These are phyloP conservation scores for Epinephelus moara DNA, from an alignment of 2,113 vertebrate genomes.

Conservation along the genomic window DNA sequence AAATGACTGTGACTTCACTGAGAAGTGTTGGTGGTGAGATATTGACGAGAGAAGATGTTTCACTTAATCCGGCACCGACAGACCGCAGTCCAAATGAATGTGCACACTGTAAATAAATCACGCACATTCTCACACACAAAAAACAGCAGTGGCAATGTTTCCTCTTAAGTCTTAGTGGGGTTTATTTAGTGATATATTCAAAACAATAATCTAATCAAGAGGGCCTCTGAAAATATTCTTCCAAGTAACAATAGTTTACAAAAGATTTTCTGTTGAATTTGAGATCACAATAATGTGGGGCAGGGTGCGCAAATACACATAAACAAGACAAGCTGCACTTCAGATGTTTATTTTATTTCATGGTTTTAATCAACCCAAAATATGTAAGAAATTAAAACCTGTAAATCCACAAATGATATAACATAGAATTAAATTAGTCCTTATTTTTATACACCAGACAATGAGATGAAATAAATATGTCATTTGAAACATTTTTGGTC, in stretches of 20 bases:
- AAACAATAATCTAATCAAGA: constrained; percentile 5
- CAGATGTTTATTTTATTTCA: neutral
- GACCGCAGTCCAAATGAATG: neutral
- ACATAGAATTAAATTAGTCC: neutral
- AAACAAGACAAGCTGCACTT: neutral
- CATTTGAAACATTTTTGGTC: neutral
- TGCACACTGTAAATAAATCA: neutral
- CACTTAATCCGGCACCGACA: neutral
- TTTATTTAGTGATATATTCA: constrained; percentile 12
- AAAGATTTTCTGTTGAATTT: neutral
- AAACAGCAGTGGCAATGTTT: neutral
- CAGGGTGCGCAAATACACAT: neutral
- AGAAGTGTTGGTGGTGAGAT: constrained; percentile 4
- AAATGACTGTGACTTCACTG: constrained; percentile 6
- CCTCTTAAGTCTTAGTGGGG: neutral
- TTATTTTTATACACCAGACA: neutral
- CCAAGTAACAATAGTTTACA: neutral
- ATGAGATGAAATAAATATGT: neutral
- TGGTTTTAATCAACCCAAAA: neutral
- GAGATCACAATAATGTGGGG: neutral
- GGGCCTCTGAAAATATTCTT: neutral
- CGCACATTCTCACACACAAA: neutral
- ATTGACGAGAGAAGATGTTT: constrained; percentile 19
- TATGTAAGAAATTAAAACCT: neutral
- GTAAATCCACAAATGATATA: neutral